These are phyloP conservation scores for Neolamprologus falcicula DNA, from an alignment of 2,113 vertebrate species.

Conservation along the genomic window DNA sequence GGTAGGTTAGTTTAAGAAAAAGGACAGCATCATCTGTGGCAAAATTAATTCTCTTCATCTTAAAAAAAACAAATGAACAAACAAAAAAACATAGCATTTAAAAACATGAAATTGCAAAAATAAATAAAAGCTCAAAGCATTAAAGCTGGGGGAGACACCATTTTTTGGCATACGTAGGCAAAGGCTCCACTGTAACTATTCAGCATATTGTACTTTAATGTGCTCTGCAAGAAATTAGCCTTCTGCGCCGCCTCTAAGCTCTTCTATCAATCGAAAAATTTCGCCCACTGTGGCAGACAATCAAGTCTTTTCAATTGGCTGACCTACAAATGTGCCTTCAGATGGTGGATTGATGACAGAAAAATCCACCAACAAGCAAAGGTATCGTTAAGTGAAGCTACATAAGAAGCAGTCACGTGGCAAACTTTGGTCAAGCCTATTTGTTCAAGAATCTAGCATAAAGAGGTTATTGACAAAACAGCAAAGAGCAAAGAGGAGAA, in stretches of 20 bases:
- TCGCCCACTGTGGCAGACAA: neutral
- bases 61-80: neutral
- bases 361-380: neutral
- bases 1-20: neutral
- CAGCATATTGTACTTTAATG: neutral
- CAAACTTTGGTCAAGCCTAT: neutral
- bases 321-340: neutral
- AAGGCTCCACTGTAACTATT: neutral
- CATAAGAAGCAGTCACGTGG: neutral
- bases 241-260: neutral
- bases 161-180: neutral
- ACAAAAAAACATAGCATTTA: neutral
- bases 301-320: neutral
- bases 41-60: neutral
- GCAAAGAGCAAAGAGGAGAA: neutral
- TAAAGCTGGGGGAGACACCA: neutral
- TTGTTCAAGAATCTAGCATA: neutral
- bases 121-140: neutral
- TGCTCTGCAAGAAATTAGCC: neutral
- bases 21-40: neutral
- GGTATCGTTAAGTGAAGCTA: neutral
- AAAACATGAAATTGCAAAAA: neutral
- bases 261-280: neutral
- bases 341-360: neutral
- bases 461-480: neutral